Evolutionary conservation across 1,140 invertebrate species (phyloP), one percentile per base, ranked within the genome.

Genomic region (Nilaparvata lugens): DNA sequence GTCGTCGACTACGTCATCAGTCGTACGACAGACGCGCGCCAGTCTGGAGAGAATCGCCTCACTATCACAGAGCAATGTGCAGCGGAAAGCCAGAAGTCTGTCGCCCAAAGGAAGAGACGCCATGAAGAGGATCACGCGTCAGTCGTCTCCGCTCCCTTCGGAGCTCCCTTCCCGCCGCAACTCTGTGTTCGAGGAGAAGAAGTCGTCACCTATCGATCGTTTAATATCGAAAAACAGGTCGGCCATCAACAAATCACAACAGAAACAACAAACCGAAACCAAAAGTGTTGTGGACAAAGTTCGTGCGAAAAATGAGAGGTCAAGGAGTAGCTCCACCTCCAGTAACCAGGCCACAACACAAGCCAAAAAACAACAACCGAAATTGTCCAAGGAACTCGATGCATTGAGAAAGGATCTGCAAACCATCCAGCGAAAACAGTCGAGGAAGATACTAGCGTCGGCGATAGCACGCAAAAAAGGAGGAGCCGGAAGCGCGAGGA

Each of bases 151-250:
- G 31, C 31, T 35, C 7, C 31, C 31, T 9, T 35, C 31, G 13
- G 25, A 28, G n/a, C n/a, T n/a, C n/a, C n/a, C n/a, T 28, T 28
- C 25, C 19, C 3, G 19, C 3, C 42, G 14, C 3, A 48, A 48
- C 45, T 48, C 45, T 11, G 45, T 19, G 38, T 60, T 60, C 16
- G 21, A 52, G 13, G 53, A 60, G 14, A 52, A 31, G 5, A 60
- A 52, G 16, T 52, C 58, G 3, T 52, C 58, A 38, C 31, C 53
- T 21, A 60, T 60, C 24, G 58, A 60, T 51, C 52, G 31, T 52
- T 19, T 60, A 31, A 60, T 60, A 5, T 60, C 58, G 5, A 60
- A 52, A 48, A 60, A 60, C 31, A 60, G 38, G 53, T 51, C 45
- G 3, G 45, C 58, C 14, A 60, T 60, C 23, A 28, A 52, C 4